phyloP scores from a whole-genome alignment of 1,140 invertebrate species.

The Achatina immaculata region DNA sequence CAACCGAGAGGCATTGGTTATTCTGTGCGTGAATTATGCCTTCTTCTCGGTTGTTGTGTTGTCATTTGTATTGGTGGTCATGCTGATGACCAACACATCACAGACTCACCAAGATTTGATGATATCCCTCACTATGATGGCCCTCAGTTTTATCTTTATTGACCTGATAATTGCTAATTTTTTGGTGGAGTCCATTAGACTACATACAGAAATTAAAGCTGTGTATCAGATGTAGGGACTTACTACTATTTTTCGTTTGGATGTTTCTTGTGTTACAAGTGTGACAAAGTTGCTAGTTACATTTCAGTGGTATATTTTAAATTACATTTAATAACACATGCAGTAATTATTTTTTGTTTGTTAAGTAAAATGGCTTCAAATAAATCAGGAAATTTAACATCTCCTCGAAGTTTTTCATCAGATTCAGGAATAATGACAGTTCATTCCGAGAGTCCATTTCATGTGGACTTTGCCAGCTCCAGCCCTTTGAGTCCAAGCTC shows the following conservation, averaged over 20 bases:
- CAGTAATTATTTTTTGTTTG: background rate
- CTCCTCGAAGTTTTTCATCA: background rate
- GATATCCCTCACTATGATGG: slow-evolving; percentile 56
- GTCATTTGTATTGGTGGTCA: slow-evolving; percentile 54
- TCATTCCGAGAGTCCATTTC: slow-evolving; percentile 1
- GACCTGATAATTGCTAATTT: slow-evolving; percentile 62
- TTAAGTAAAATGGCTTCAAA: background rate
- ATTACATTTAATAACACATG: no score
- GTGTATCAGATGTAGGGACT: slow-evolving; percentile 25
- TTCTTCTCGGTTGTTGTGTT: slow-evolving; percentile 62
- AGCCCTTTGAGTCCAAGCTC: slow-evolving; percentile 59
- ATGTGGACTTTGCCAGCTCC: background rate
- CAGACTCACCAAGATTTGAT: slow-evolving; percentile 53
- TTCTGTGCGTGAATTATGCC: slow-evolving; percentile 63
- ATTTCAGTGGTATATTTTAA: no score
- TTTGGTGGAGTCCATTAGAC: slow-evolving; percentile 58
- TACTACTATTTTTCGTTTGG: no score
- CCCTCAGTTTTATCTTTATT: slow-evolving; percentile 58
- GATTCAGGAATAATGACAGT: slow-evolving; percentile 29
- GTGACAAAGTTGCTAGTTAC: no score
- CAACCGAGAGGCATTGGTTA: slow-evolving; percentile 55
- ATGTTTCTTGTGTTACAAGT: no score
- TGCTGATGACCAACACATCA: slow-evolving; percentile 60
- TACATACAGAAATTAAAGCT: slow-evolving; percentile 52
- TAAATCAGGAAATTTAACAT: background rate